Evolutionary conservation across 2,888 invertebrate species (phyloP), one percentile per base, ranked within the genome.

Genomic region (Subacronicta megacephala): DNA sequence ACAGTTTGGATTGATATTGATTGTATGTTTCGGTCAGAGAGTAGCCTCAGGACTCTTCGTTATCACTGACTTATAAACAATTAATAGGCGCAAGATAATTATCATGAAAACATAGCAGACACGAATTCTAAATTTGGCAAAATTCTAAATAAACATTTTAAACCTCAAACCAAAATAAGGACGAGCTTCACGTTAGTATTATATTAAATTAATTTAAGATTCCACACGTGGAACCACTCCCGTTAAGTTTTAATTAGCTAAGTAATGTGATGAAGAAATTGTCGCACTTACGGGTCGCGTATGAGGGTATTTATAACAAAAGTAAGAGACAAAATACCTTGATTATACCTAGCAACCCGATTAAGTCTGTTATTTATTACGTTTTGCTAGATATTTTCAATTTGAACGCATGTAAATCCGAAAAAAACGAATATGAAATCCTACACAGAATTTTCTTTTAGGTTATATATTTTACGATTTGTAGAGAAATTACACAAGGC

Each of bases 401-500:
- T 17, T 33, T 37, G 13, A 7, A 37, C 13, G 18, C 20, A 43
- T 41, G 9, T 36, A 50, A 44, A 54, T 49, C 45, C 46, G 13
- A 15, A 15, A 56, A 49, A 57, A 55, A 40, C 35, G 7, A 46
- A 20, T 18, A 46, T 26, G 45, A 73, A 73, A 66, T 69, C 50
- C 50, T 29, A 49, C 13, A 16, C 38, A 29, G 50, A 62, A 66
- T 70, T 64, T 60, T 72, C 46, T 66, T 78, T 77, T 63, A 81
- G 81, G 81, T 81, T 81, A 81, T 77, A 66, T 53, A 65, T 72
- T 65, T 64, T 56, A 58, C 53, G 53, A 51, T 47, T 18, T 15
- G 29, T 41, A 40, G 33, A 40, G 20, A 38, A 44, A 59, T 56
- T 38, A 16, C 12, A 13, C 41, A 35, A 16, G 18, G 38, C 41